These are phyloP conservation scores for Helicolenus hilgendorfi DNA, from an alignment of 2,797 vertebrate species.

Conservation along the genomic window DNA sequence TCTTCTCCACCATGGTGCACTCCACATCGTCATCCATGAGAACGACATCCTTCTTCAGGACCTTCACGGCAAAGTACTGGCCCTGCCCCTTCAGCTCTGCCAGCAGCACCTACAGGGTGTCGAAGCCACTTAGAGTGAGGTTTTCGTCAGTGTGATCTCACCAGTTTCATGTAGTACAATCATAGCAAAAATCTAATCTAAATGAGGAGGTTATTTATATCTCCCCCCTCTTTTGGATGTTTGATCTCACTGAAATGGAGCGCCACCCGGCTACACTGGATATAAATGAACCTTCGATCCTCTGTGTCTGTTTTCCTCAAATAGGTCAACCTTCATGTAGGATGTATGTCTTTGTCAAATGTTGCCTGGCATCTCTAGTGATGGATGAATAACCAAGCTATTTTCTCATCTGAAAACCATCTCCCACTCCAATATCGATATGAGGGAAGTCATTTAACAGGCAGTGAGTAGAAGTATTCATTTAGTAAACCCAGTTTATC, in stretches of 20 bases:
- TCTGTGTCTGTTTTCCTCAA: not conserved
- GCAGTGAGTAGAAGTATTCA: not conserved
- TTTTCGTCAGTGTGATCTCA: not conserved
- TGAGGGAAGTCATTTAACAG: not conserved
- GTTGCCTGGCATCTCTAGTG: not conserved
- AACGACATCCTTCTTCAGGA: slow-evolving; percentile 98
- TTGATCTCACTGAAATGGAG: not conserved
- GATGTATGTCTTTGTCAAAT: not conserved
- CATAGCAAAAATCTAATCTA: not conserved
- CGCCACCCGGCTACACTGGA: not conserved
- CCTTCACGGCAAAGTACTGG: slow-evolving; percentile 96
- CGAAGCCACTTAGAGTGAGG: slow-evolving; percentile 1
- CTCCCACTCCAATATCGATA: not conserved
- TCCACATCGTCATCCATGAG: slow-evolving; percentile 98
- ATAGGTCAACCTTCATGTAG: not conserved
- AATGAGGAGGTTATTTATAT: not conserved
- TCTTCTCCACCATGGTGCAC: slow-evolving; percentile 99
- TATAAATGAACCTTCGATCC: not conserved
- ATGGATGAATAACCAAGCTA: not conserved
- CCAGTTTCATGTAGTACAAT: slow-evolving; percentile 1
- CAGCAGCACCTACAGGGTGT: slow-evolving; percentile 92
- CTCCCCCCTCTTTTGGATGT: not conserved
- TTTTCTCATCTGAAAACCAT: slow-evolving; percentile 14
- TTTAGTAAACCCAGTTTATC: not conserved
- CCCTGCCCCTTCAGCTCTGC: slow-evolving; percentile 95